A percentile compares a stretch with the other conserved stretches of the same genome.
phyloP scores from a whole-genome alignment of 2,888 invertebrate genomes.

The Macrophya annulata region DNA sequence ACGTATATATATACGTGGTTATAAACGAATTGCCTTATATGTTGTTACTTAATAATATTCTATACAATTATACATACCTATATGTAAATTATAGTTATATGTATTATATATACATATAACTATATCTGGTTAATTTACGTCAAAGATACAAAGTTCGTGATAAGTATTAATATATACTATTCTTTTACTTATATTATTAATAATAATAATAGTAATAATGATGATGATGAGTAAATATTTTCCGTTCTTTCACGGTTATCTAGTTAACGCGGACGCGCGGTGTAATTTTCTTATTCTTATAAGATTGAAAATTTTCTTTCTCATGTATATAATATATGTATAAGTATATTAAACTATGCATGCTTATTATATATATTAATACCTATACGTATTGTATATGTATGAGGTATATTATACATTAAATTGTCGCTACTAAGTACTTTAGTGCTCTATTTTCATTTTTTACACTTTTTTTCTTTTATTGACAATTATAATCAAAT shows the following conservation, averaged over 20 bases:
- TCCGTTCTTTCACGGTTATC: slow-evolving; percentile 22
- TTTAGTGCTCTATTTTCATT: not conserved
- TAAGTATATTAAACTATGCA: too few species aligned
- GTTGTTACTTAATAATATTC: not conserved
- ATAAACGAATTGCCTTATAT: slow-evolving; percentile 5
- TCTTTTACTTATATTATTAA: not conserved
- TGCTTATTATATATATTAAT: not conserved
- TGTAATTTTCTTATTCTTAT: slow-evolving; percentile 10
- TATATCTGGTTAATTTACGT: not conserved
- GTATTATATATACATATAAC: not conserved
- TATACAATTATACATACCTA: too few species aligned
- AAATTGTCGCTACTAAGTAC: not conserved
- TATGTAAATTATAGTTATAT: too few species aligned
- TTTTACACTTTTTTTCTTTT: too few species aligned
- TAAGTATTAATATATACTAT: too few species aligned
- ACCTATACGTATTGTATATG: not conserved
- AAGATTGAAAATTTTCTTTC: slow-evolving; percentile 15
- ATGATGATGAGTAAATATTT: not conserved
- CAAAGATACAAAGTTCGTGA: too few species aligned
- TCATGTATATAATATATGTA: not conserved
- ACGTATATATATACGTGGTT: too few species aligned
- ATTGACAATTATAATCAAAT: slow-evolving; percentile 1
- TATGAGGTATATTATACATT: not conserved
- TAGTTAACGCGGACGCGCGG: slow-evolving; percentile 33
- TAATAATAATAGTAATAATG: not conserved